Evolutionary conservation across 1,140 invertebrate genomes (phyloP).

Genomic region (Leptinotarsa defecta): DNA sequence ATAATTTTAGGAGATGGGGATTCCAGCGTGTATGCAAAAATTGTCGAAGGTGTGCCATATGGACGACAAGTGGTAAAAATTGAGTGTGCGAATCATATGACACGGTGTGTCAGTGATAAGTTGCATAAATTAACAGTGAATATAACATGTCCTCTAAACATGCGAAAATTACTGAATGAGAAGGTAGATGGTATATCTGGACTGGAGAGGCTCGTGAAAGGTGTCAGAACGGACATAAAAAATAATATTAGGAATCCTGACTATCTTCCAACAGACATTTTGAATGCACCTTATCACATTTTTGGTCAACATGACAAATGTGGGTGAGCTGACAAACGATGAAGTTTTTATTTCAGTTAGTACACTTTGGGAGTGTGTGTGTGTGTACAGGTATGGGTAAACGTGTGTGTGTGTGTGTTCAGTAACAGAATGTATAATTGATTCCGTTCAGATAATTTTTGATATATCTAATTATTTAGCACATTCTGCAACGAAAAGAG

Average conservation of each 20-base stretch:
- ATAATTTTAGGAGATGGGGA: conserved; percentile 10
- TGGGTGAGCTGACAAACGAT: conserved; percentile 6
- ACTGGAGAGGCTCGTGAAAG: conserved; percentile 2
- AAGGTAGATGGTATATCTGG: conserved; percentile 9
- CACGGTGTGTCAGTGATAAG: too few species aligned
- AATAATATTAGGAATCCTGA: conserved; percentile 16
- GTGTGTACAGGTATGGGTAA: neutral
- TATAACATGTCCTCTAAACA: neutral
- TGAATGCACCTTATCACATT: conserved; percentile 15
- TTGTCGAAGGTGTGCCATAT: conserved; percentile 16
- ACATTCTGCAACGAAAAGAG: conserved; percentile 5
- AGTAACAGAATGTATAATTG: conserved; percentile 5
- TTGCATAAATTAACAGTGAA: too few species aligned
- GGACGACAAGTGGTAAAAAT: conserved; percentile 13
- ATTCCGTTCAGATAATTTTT: conserved; percentile 11
- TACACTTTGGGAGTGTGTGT: neutral
- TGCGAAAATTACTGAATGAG: conserved; percentile 17
- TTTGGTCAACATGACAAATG: conserved; percentile 19
- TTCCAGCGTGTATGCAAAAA: conserved; percentile 10
- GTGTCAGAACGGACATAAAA: conserved; percentile 2
- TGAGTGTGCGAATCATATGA: neutral
- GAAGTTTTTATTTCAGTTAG: conserved; percentile 8
- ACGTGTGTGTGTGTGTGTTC: neutral
- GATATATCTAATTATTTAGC: conserved; percentile 14
- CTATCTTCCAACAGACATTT: neutral